These are phyloP conservation scores for Chlamydotis undulata DNA, from an alignment of 2,113 vertebrate species.

Conservation along the genomic window DNA sequence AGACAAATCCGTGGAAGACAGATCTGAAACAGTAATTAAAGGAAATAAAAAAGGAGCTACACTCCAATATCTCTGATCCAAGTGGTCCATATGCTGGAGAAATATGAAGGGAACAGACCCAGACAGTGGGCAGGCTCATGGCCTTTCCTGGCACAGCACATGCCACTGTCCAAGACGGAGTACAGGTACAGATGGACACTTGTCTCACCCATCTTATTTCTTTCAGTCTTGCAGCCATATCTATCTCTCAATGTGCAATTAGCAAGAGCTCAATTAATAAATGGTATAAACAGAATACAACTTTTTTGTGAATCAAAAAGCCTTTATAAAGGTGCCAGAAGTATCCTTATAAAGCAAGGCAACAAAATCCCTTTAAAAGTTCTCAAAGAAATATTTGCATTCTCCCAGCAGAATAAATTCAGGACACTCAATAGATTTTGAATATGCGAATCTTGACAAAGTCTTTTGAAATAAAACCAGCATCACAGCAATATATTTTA, in stretches of 20 bases:
- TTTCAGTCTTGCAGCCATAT: neutral
- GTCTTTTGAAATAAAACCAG: neutral
- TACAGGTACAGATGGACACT: neutral
- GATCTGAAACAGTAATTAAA: neutral
- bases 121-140: neutral
- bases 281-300: neutral
- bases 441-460: neutral
- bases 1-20: neutral
- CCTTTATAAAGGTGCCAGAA: neutral
- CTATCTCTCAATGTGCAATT: neutral
- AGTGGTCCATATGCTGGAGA: neutral
- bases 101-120: neutral
- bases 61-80: neutral
- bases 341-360: neutral
- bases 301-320: neutral
- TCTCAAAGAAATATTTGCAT: neutral
- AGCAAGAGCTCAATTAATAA: neutral
- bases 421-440: neutral
- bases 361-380: neutral
- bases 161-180: fast-evolving
- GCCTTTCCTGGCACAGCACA: neutral
- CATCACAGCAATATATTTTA: neutral
- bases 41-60: neutral
- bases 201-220: neutral
- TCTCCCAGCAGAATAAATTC: neutral